Evolutionary conservation across 2,113 vertebrate species (phyloP), one percentile per base, ranked within the genome.

Genomic region (Tragelaphus scriptus): DNA sequence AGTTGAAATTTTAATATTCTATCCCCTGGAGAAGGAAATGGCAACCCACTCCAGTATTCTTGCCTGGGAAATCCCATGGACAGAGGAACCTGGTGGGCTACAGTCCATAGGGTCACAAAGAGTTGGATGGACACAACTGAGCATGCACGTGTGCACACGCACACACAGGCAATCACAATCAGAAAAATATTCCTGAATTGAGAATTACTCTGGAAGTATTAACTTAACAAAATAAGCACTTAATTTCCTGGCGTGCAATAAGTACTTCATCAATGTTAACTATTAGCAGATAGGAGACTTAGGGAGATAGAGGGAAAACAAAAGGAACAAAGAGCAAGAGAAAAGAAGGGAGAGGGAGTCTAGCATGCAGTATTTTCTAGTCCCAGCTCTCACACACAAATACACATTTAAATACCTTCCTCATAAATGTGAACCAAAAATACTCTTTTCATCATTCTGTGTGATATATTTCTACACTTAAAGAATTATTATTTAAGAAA

Each of bases 361-460:
- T 56, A 68, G 28, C 19, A 51, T n/a, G 13, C 7, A 84, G 16
- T 47, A 44, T 21, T 44, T 96, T 92, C 86, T 49, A 95, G 85
- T 75, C 17, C 32, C 59, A 90, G 40, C 88, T 97, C 77, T 93
- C 23, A 36, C 7, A 87, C 25, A 87, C 28, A 51, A 68, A 32
- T 53, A 91, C 28, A 93, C 25, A 63, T 49, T 95, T 86, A 95
- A 95, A 53, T 47, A 87, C 5, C 16, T 28, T 93, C 61, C 28
- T 94, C 47, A 71, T 47, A 96, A 82, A 79, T n/a, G 7, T 56
- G 32, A 96, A 94, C 58, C 58, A 71, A 77, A 96, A 97, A 47
- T 44, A 93, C 12, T 36, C 51, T 65, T 80, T 44, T 40, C 23
- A 23, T 77, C 19, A 68, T 87, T 80, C 56, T 90, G 12, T 12